These are phyloP conservation scores for Grallaria varia DNA, from an alignment of 2,113 vertebrate genomes.

Conservation along the genomic window DNA sequence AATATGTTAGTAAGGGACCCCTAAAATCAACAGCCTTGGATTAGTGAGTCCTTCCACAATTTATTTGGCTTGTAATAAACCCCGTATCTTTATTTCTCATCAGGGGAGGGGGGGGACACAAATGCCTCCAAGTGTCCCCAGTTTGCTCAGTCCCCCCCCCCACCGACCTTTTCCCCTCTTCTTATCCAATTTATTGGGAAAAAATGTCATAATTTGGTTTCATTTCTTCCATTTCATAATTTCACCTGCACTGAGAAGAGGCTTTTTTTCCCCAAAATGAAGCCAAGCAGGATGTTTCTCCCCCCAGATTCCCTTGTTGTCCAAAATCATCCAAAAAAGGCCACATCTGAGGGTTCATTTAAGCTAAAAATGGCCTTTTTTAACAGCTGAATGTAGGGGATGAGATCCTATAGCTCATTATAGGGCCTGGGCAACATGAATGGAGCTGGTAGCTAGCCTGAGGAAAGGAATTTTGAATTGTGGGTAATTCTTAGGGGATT, in stretches of 20 bases:
- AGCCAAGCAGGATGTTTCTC: accelerated
- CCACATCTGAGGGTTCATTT: background rate
- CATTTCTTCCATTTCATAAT: background rate
- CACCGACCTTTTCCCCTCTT: accelerated
- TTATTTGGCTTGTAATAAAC: no score
- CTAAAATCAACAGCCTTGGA: no score
- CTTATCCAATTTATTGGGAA: background rate
- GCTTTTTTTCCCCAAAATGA: background rate
- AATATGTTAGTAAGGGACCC: no score
- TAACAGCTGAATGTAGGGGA: background rate
- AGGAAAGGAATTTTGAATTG: background rate
- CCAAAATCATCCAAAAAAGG: background rate
- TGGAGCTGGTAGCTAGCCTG: background rate
- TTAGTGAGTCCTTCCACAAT: no score
- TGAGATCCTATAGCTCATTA: background rate
- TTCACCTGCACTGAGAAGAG: background rate
- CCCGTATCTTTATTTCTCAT: no score
- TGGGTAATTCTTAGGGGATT: background rate
- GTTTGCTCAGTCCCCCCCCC: background rate
- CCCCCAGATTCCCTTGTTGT: no score
- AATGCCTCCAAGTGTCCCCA: background rate
- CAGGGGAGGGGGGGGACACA: accelerated
- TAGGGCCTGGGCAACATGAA: background rate
- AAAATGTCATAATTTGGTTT: background rate
- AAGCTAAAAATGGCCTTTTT: background rate